Evolutionary conservation across 2,888 invertebrate species (phyloP), one percentile per base, ranked within the genome.

Genomic region (Fissipunctia ypsillon): DNA sequence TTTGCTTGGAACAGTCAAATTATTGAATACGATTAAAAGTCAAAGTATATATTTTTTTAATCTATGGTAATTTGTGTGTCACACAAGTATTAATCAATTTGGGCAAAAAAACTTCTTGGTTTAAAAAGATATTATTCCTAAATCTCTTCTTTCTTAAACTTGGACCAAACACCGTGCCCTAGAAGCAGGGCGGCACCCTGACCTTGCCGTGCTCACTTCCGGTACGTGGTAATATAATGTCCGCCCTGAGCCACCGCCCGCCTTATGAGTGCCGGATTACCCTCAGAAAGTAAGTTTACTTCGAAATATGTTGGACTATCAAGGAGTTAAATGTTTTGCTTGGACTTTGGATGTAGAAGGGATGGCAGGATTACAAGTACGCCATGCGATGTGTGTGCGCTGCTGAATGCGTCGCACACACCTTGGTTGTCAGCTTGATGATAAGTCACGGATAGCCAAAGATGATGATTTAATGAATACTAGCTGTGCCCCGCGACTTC

Each of bases 171-270:
- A 22, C 9, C 38, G 10, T 50, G 52, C 67, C 70, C 19, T 56
- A 70, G 77, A 80, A 73, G 14, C 70, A 65, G 70, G 69, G 75
- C 59, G 68, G 60, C 75, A 56, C 82, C 75, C 64, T 83, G 72
- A 86, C 83, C 85, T 84, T 81, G 80, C 45, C 60, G 70, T 61
- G 50, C 76, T 73, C 69, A 59, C 73, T 79, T 87, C 87, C 87
- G 81, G 69, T 59, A 31, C 67, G 48, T 77, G 84, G 76, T 79
- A 78, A 84, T 78, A 73, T 74, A 80, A 84, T 76, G 77, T 67
- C 78, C 77, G 76, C 76, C 78, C 57, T 52, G 16, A 61, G 41
- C 60, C 71, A 31, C 82, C 72, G 65, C 50, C 66, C 41, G 31
- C 43, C 52, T 31, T 70, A 67, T 73, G 59, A 70, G 74, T 52